Evolutionary conservation across 2,797 vertebrate genomes (phyloP).

Genomic region (Luscinia luscinia): DNA sequence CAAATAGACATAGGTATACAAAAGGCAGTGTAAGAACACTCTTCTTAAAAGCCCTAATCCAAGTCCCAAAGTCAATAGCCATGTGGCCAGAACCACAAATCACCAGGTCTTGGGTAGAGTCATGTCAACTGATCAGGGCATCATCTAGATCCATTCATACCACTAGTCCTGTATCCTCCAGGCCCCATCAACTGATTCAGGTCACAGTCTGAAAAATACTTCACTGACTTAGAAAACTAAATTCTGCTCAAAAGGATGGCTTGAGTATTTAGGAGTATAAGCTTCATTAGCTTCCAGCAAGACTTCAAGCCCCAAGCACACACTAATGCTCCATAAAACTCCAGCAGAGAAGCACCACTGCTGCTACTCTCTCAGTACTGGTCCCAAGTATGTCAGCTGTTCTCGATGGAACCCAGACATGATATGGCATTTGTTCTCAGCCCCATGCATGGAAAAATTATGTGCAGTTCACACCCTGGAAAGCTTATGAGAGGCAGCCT

Average conservation of each 20-base stretch:
- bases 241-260: background rate
- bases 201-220: background rate
- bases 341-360: background rate
- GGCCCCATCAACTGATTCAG: background rate
- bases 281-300: slow-evolving; percentile 3
- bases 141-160: background rate
- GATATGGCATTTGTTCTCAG: background rate
- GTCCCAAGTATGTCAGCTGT: background rate
- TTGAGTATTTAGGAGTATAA: background rate
- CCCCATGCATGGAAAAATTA: background rate
- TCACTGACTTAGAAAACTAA: slow-evolving; percentile 15
- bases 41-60: background rate
- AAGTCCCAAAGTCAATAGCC: background rate
- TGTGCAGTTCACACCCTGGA: background rate
- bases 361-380: background rate
- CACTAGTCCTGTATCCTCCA: background rate
- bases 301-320: background rate
- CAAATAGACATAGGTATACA: background rate
- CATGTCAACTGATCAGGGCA: background rate
- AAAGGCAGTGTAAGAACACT: background rate
- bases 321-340: background rate
- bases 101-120: background rate
- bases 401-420: background rate
- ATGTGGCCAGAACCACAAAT: background rate
- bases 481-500: background rate